Conservation (phyloP, 1,140 invertebrate species). For the Drosophila micromelanica region DNA sequence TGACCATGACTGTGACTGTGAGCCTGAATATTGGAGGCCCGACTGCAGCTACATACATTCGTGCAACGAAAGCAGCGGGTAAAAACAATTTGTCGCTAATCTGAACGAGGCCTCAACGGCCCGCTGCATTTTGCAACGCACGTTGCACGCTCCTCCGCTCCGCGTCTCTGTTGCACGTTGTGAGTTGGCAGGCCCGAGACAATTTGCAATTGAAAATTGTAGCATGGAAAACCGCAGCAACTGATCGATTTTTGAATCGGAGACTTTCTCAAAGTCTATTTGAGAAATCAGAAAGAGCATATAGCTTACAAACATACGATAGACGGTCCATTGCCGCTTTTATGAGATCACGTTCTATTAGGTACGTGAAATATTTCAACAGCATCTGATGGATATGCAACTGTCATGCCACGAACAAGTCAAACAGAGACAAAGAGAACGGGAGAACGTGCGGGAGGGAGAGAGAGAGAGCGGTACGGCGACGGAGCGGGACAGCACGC, state of each 20-base stretch:
- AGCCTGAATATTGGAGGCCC: constrained; percentile 28
- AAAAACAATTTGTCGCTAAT: constrained; percentile 72
- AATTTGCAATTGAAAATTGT: constrained; percentile 72
- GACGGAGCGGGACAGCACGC: constrained; percentile 22
- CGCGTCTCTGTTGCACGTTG: constrained; percentile 49
- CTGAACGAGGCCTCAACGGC: constrained; percentile 32
- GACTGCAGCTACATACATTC: constrained; percentile 26
- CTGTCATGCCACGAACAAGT: constrained; percentile 43
- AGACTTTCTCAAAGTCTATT: constrained; percentile 60
- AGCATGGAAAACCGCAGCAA: constrained; percentile 33
- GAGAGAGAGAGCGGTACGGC: not conserved
- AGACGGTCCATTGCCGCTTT: constrained; percentile 40
- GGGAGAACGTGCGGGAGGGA: not conserved
- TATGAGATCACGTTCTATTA: constrained; percentile 77
- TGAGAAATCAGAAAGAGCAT: constrained; percentile 9
- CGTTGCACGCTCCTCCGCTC: constrained; percentile 42
- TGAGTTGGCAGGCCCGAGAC: constrained; percentile 25
- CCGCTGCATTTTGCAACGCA: constrained; percentile 35
- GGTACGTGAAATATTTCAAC: constrained; percentile 73
- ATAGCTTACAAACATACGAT: constrained; percentile 7
- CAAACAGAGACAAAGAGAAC: not conserved
- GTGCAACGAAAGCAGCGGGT: constrained; percentile 47
- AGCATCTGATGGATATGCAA: constrained; percentile 58
- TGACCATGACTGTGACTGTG: constrained; percentile 74
- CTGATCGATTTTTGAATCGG: constrained; percentile 62